Evolutionary conservation across 2,888 invertebrate species (phyloP), one percentile per base, ranked within the genome.

Genomic region (Eumerus sabulonum): DNA sequence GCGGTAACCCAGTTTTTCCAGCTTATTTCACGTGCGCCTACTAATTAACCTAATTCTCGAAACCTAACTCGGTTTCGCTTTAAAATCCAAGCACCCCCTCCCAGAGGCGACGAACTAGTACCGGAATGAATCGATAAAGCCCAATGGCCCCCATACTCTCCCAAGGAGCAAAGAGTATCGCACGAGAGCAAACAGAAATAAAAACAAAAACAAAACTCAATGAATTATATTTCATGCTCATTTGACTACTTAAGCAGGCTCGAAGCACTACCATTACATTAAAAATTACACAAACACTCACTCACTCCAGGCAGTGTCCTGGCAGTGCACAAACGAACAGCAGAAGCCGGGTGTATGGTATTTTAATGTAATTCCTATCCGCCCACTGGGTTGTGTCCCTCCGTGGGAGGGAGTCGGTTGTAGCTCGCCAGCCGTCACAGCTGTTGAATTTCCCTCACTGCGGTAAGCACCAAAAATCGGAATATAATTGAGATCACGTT

Each of bases 361-460:
- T 76, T 76, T 76, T 76, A 76, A 76, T 76, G 71, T 76, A 63
- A 76, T 76, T 66, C 64, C 51, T 54, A 27, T 18, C 64, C 4
- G 12, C 27, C 27, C 27, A 27, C 27, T 27, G n/a, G n/a, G n/a
- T n/a, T n/a, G n/a, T 27, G 19, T 13, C 18, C 18, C 16, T 1
- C n/a, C 16, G 42, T 11, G n/a, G n/a, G n/a, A n/a, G n/a, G 35
- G 3, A 9, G 13, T 18, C 44, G 13, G 2, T 11, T 14, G 27
- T 42, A 63, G 44, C 51, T 56, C 59, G 27, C 7, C 27, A 27
- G 27, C 60, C 60, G 66, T 66, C 71, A 71, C 76, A 76, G 76
- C 76, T 76, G 76, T 76, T 76, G 71, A 71, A 60, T 56, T 71
- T 76, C 71, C 66, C 60, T 71, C 47, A 50, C 47, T 17, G 16